Evolutionary conservation across 2,113 vertebrate genomes (phyloP), one percentile per base, ranked within the genome.

Genomic region (Sinosuthora webbiana): DNA sequence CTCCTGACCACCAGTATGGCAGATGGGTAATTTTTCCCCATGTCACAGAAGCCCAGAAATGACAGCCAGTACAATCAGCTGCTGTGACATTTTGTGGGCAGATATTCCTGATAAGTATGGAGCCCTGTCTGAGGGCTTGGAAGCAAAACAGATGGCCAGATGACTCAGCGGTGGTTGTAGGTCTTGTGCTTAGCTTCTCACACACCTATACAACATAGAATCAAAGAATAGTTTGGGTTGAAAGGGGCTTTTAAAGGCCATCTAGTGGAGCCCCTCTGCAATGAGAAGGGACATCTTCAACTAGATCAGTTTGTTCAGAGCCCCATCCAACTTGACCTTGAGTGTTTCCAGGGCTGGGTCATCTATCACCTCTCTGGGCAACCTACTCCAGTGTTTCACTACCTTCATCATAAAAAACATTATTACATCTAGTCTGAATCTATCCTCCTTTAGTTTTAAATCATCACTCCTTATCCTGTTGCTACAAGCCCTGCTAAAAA

Each of bases 1-100:
- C 35, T 85, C 25, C 39, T 56, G 55, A 50, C 27, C 16, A 13
- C 53, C 1, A 0, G 27, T 52, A 0, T 20, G 7, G 50, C 55
- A 35, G 15, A 15, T 83, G 15, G 6, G 3, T 55, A 4, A 70
- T 59, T 71, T 24, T 74, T 67, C 14, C 15, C 41, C 2, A 1
- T 42, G 52, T 47, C 47, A 11, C 13, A 9, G 47, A 25, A 78
- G 33, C 45, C 30, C 60, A 45, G 53, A 64, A 89, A 18, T 64
- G 33, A 24, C 30, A 55, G 56, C 56, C 86, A 35, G 30, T 2
- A 6, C 9, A 52, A 11, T 50, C 31, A 82, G 35, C 80, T 69
- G 37, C 47, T 3, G 0, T 24, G 30, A 12, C 23, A 9, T 35
- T 33, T 57, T 67, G 13, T 41, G 71, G 80, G 27, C 68, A 88